Evolutionary conservation across 1,140 invertebrate genomes (phyloP).

Genomic region (Eulimnadia texana): DNA sequence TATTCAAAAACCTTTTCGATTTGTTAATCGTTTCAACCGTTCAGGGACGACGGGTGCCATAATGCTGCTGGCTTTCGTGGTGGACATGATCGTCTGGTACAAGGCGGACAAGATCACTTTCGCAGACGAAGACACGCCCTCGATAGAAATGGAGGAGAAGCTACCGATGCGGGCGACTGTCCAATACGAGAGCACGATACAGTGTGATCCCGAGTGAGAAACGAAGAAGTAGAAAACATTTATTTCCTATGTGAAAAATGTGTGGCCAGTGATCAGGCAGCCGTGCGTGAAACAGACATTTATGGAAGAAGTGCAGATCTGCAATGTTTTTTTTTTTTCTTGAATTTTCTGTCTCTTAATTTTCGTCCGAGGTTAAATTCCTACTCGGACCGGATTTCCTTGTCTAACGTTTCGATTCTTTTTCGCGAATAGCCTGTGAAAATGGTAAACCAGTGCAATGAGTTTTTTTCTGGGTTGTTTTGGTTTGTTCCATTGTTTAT

Average conservation of each 20-base stretch:
- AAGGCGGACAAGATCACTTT: conserved; percentile 61
- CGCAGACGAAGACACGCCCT: conserved; percentile 32
- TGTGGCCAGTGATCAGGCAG: background rate
- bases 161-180: conserved; percentile 11
- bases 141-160: conserved; percentile 15
- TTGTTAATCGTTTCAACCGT: conserved; percentile 18
- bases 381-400: too few species aligned
- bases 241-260: background rate
- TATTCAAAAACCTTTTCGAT: background rate
- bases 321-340: too few species aligned
- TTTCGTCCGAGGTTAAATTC: too few species aligned
- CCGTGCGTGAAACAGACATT: too few species aligned
- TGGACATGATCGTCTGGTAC: conserved; percentile 67
- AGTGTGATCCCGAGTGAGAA: background rate
- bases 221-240: too few species aligned
- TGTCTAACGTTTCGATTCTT: too few species aligned
- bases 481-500: too few species aligned
- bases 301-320: too few species aligned
- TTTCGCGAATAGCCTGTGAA: too few species aligned
- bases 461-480: too few species aligned
- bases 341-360: too few species aligned
- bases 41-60: conserved; percentile 62
- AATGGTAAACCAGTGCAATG: too few species aligned
- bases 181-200: conserved; percentile 16
- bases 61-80: conserved; percentile 63